A percentile compares a stretch with the other conserved stretches of the same genome.
phyloP scores from a whole-genome alignment of 2,797 vertebrate species.

The Gallinago stenura region DNA sequence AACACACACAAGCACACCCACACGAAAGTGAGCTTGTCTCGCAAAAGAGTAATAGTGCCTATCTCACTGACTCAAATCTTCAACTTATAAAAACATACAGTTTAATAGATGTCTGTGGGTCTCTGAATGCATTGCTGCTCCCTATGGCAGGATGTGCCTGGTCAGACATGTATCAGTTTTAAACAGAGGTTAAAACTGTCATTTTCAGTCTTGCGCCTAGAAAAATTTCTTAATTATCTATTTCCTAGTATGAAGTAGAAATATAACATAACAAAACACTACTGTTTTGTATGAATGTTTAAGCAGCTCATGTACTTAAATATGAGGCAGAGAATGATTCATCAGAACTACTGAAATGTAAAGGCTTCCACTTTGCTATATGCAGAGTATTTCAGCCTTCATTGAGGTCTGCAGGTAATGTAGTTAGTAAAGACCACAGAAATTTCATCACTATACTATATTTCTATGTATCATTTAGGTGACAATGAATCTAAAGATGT shows the following conservation, averaged over 20 bases:
- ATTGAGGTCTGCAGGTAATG: not conserved
- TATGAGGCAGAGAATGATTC: not conserved
- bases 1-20: not conserved
- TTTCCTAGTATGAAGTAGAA: not conserved
- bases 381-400: not conserved
- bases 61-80: not conserved
- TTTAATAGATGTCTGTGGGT: not conserved
- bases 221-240: not conserved
- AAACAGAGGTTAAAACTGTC: not conserved
- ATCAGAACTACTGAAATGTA: not conserved
- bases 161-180: not conserved
- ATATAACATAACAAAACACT: not conserved
- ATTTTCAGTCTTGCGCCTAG: not conserved
- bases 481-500: not conserved
- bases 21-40: not conserved
- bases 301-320: not conserved
- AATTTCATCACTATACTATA: not conserved
- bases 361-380: not conserved
- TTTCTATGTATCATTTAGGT: not conserved
- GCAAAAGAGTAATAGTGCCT: not conserved
- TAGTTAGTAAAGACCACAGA: not conserved
- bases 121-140: not conserved
- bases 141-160: not conserved
- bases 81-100: not conserved
- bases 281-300: not conserved